Evolutionary conservation across 2,113 vertebrate genomes (phyloP), one percentile per base, ranked within the genome.

Genomic region (Furnarius figulus): DNA sequence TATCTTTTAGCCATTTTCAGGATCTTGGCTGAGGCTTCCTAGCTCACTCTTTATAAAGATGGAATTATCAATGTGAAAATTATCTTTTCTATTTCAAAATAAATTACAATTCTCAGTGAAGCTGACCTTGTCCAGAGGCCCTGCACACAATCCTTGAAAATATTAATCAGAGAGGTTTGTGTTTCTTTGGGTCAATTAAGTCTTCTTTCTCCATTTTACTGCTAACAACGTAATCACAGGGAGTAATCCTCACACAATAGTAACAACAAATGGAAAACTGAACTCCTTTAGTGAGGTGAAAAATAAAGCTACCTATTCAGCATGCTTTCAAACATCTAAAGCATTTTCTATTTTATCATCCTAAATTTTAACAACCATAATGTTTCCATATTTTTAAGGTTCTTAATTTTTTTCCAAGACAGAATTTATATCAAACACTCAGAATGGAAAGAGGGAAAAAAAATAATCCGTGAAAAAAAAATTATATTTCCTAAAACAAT

Each of bases 361-460:
- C n/a, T 56, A 39, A 47, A 62, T 85, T 77, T 75, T 77, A 87
- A 67, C 23, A 72, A 50, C 8, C 4, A 10, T 35, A 31, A 55
- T 15, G 18, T 78, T 76, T 47, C 44, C 24, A 5, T 59, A 53
- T 59, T 71, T 92, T 74, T 62, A 37, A 73, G 12, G 20, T 56
- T 18, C 55, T 50, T 83, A 3, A 23, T 23, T 86, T 92, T 13
- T 62, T 72, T 52, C 20, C 49, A 71, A 56, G 33, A 76, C 4
- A 72, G 76, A 80, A 73, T 85, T 82, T 49, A 68, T 6, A 31
- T 8, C 35, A 71, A 85, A 72, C 14, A 78, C 79, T 93, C 90
- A 86, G 84, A 96, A 96, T 22, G 39, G 70, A 55, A 96, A 93
- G 56, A 81, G 47, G 37, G 10, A 77, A 92, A 95, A 91, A 70